phyloP scores from a whole-genome alignment of 2,797 vertebrate species.

The Schizopygopsis pylzovi region DNA sequence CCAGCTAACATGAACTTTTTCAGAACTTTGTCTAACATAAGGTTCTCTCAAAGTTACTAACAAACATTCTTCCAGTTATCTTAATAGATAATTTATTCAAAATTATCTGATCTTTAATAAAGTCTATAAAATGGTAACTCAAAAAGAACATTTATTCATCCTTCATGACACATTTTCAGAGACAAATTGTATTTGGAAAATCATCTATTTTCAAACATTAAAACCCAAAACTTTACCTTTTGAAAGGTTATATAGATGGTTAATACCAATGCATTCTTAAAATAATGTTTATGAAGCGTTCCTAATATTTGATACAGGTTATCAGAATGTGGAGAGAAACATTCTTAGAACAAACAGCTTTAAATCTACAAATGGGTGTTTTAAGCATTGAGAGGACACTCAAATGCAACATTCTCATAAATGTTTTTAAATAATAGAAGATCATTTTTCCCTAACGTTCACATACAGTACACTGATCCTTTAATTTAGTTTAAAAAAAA shows the following conservation, averaged over 20 bases:
- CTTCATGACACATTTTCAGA: too few relatives aligned
- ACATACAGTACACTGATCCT: neutral
- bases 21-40: too few relatives aligned
- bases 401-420: neutral
- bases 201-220: neutral
- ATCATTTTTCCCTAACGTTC: neutral
- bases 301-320: neutral
- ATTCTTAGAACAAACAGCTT: neutral
- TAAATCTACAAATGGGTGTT: neutral
- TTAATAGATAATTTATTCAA: neutral
- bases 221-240: neutral
- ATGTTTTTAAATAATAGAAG: neutral
- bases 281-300: neutral
- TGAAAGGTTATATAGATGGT: neutral
- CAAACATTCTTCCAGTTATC: neutral
- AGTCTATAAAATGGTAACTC: neutral
- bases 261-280: neutral
- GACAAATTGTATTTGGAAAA: too few relatives aligned
- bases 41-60: too few relatives aligned
- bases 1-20: too few relatives aligned
- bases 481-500: neutral
- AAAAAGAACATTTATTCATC: too few relatives aligned
- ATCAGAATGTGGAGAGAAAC: neutral
- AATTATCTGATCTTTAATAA: neutral
- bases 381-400: neutral